These are phyloP conservation scores for Linepithema humile DNA, from an alignment of 1,140 invertebrate species.

Conservation along the genomic window DNA sequence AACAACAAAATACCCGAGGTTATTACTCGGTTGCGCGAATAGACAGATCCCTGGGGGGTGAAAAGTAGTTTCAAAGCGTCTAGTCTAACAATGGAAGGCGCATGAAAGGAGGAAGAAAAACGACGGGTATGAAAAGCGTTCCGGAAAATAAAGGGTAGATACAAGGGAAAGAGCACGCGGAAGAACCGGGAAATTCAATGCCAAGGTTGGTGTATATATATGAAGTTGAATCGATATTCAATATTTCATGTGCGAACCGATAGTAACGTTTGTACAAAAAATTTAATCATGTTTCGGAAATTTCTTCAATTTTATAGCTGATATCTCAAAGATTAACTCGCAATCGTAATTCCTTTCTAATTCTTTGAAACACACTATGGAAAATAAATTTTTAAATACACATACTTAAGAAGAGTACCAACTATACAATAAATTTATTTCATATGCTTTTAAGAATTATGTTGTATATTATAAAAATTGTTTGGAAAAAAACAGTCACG, in stretches of 20 bases:
- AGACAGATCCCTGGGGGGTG: constrained; percentile 50
- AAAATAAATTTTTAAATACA: not conserved
- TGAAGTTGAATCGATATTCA: constrained; percentile 50
- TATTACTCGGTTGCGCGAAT: constrained; percentile 37
- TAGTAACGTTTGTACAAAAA: constrained; percentile 21
- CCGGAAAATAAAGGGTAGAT: constrained; percentile 59
- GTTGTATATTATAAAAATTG: not conserved
- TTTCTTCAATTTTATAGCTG: not conserved
- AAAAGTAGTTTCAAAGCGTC: constrained; percentile 74
- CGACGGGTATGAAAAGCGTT: constrained; percentile 30
- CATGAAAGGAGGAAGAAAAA: constrained; percentile 45
- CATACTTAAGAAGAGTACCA: no score
- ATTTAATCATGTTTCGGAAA: constrained; percentile 19
- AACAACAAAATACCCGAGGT: constrained; percentile 26
- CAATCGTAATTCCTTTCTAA: not conserved
- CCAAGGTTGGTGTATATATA: constrained; percentile 45
- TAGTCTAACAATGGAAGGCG: constrained; percentile 65
- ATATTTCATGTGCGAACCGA: constrained; percentile 4
- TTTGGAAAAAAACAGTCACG: not conserved
- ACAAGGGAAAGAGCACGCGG: constrained; percentile 38
- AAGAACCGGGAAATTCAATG: constrained; percentile 50
- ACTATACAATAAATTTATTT: no score
- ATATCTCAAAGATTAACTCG: not conserved
- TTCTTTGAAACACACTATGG: not conserved
- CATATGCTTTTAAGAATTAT: no score